These are phyloP conservation scores for Ceratothoa steindachneri DNA, from an alignment of 2,888 invertebrate species.

Conservation along the genomic window DNA sequence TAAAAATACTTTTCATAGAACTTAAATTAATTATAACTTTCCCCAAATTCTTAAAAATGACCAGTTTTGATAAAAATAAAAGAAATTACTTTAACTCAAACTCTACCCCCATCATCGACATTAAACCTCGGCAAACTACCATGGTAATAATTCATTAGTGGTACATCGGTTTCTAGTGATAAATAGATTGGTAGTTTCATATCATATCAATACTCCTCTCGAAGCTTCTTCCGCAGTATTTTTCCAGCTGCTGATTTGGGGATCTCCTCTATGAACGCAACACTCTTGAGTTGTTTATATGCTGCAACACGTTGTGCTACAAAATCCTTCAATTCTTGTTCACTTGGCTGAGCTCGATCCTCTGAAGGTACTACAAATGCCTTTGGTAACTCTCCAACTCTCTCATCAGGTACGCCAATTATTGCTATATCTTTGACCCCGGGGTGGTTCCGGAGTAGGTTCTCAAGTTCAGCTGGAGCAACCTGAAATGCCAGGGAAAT, in stretches of 20 bases:
- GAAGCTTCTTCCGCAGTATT: conserved; percentile 66
- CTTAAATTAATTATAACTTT: too few species aligned
- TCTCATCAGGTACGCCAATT: conserved; percentile 54
- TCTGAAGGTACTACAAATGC: conserved; percentile 55
- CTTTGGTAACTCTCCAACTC: conserved; percentile 53
- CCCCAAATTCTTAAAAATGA: too few species aligned
- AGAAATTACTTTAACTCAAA: too few species aligned
- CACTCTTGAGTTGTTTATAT: conserved; percentile 68
- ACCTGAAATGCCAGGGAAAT: conserved; percentile 53
- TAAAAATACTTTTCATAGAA: too few species aligned
- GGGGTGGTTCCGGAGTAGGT: conserved; percentile 54
- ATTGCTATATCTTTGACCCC: conserved; percentile 56
- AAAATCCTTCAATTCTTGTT: conserved; percentile 62
- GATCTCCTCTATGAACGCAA: conserved; percentile 65
- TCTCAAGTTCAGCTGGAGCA: conserved; percentile 58
- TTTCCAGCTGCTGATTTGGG: conserved; percentile 73
- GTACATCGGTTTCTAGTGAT: too few species aligned
- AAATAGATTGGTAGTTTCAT: too few species aligned
- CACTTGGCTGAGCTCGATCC: conserved; percentile 54
- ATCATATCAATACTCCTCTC: too few species aligned
- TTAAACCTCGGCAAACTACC: too few species aligned
- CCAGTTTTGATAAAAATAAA: too few species aligned
- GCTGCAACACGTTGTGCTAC: conserved; percentile 66
- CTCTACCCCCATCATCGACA: too few species aligned
- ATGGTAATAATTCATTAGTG: too few species aligned